Percentiles rank a stretch among this genome's conserved stretches.
Evolutionary conservation across 2,888 invertebrate genomes (phyloP).

Genomic region (Ctena decussata): DNA sequence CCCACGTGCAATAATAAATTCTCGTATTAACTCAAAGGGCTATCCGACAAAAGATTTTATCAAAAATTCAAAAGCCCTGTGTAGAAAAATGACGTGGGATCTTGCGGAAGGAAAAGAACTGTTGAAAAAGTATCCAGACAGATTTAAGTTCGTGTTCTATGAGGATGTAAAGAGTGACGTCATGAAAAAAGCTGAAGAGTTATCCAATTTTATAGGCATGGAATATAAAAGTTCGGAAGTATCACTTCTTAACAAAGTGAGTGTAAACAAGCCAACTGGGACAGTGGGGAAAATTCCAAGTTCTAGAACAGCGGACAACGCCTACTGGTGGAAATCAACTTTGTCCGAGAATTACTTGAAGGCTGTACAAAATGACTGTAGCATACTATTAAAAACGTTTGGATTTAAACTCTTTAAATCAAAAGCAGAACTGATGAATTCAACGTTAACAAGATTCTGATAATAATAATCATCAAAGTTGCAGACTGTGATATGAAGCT

Average conservation of each 20-base stretch:
- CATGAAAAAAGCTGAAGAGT: constrained; percentile 6
- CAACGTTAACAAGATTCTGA: background rate
- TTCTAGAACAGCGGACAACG: constrained; percentile 34
- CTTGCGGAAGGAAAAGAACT: constrained; percentile 32
- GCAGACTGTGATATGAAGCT: no score
- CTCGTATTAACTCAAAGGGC: constrained; percentile 47
- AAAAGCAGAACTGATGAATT: background rate
- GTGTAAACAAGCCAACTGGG: background rate
- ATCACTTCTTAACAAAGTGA: constrained; percentile 31
- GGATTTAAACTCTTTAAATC: background rate
- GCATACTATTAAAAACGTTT: background rate
- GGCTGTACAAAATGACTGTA: background rate
- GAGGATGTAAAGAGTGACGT: constrained; percentile 54
- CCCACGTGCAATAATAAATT: constrained; percentile 55
- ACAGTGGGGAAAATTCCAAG: background rate
- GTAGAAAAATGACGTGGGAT: constrained; percentile 50
- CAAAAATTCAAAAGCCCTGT: constrained; percentile 37
- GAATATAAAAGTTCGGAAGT: constrained; percentile 22
- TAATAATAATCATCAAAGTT: no score
- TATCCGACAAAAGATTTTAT: constrained; percentile 42
- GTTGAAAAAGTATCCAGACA: constrained; percentile 35
- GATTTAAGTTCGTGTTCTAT: constrained; percentile 54
- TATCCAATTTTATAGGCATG: constrained; percentile 58
- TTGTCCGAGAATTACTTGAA: background rate
- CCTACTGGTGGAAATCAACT: constrained; percentile 51